Conservation (phyloP, 37 sponge, comb jelly and placozoan genomes). For the Agelas oroides region DNA sequence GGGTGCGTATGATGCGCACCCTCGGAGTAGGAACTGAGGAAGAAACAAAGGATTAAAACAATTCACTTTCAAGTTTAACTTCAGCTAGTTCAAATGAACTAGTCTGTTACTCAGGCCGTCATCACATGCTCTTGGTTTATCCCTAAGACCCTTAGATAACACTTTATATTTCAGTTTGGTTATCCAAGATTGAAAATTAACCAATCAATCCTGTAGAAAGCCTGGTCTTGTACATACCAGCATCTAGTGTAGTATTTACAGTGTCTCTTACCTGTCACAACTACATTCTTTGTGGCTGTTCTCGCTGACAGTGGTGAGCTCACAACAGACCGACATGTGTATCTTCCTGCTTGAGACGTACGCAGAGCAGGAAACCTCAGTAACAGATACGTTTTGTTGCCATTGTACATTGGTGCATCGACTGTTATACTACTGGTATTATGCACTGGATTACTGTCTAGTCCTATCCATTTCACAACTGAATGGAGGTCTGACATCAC, state of each 20-base stretch:
- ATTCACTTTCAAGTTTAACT: no score
- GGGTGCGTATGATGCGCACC: neutral
- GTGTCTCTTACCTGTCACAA: constrained; percentile 21
- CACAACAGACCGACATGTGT: constrained; percentile 6
- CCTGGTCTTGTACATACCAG: no score
- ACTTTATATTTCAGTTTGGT: no score
- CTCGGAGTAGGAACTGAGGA: constrained; percentile 4
- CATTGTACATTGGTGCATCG: neutral
- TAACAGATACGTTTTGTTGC: neutral
- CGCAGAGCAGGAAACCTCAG: neutral
- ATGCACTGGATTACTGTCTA: neutral
- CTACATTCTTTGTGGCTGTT: neutral
- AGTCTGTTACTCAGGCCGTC: no score
- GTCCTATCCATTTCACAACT: constrained; percentile 9
- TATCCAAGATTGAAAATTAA: no score
- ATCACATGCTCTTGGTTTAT: no score
- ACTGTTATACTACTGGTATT: neutral
- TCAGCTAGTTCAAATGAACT: no score
- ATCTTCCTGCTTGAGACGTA: constrained; percentile 14
- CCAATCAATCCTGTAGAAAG: no score
- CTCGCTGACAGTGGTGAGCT: neutral
- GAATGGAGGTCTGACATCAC: neutral
- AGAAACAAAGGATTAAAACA: no score
- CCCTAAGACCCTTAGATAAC: no score
- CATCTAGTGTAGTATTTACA: no score